Percentiles rank a stretch among this genome's conserved stretches.
Conservation (phyloP, 2,113 vertebrate species). For the Morone saxatilis region DNA sequence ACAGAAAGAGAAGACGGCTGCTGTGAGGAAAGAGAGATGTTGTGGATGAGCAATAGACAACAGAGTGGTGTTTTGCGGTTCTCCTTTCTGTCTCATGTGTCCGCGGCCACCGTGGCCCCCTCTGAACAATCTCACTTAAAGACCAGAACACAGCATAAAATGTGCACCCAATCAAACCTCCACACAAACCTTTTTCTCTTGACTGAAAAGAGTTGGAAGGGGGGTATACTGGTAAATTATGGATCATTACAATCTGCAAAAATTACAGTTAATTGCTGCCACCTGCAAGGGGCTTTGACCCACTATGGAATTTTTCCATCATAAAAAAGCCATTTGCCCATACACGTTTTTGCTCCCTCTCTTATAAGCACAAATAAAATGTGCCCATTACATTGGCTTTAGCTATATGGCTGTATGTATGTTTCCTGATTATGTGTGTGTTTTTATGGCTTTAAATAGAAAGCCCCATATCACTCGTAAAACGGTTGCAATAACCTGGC, state of each 20-base stretch:
- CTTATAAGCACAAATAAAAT: slow-evolving; percentile 77
- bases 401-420: slow-evolving; percentile 61
- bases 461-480: slow-evolving; percentile 67
- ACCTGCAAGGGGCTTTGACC: slow-evolving; percentile 89
- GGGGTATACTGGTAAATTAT: slow-evolving; percentile 85
- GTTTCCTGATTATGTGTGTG: slow-evolving; percentile 67
- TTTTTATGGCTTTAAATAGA: slow-evolving; percentile 71
- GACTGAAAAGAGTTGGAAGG: slow-evolving; percentile 81
- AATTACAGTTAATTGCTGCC: slow-evolving; percentile 90
- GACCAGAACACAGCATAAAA: slow-evolving; percentile 76
- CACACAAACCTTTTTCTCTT: slow-evolving; percentile 78
- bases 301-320: slow-evolving; percentile 87
- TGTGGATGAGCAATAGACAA: slow-evolving; percentile 53
- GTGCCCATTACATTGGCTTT: slow-evolving; percentile 71
- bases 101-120: slow-evolving; percentile 57
- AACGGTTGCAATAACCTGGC: slow-evolving; percentile 71
- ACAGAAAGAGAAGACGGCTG: slow-evolving; percentile 52
- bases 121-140: slow-evolving; percentile 78
- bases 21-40: slow-evolving; percentile 38
- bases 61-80: slow-evolving; percentile 57
- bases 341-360: slow-evolving; percentile 71
- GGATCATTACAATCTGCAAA: slow-evolving; percentile 87
- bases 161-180: slow-evolving; percentile 84
- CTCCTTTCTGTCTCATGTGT: slow-evolving; percentile 61
- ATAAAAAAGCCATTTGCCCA: slow-evolving; percentile 85